A percentile compares a stretch with the other conserved stretches of the same genome.
Conservation (phyloP, 2,113 vertebrate genomes). For the Rhineura floridana region DNA sequence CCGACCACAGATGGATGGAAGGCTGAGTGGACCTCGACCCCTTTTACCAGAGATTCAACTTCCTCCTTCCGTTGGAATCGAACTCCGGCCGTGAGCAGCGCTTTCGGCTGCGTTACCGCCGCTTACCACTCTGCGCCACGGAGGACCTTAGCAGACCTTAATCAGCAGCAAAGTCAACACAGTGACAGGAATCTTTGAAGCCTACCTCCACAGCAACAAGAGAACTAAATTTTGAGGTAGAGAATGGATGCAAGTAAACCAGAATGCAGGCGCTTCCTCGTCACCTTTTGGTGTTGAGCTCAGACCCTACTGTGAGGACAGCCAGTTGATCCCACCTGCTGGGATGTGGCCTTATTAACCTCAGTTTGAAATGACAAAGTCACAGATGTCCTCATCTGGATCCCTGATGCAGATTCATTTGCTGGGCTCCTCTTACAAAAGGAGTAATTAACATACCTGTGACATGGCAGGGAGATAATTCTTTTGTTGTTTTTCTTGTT, state of each 20-base stretch:
- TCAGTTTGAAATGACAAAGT: neutral
- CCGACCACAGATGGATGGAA: too few species aligned
- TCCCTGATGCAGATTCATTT: neutral
- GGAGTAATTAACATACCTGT: neutral
- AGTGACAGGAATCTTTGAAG: neutral
- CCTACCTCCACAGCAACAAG: neutral
- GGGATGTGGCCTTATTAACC: neutral
- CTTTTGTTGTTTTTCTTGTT: neutral
- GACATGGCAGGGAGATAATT: too few species aligned
- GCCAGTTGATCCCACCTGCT: neutral
- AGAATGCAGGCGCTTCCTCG: neutral
- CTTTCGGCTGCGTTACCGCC: too few species aligned
- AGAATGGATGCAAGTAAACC: neutral
- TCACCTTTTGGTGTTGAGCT: neutral
- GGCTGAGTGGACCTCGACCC: too few species aligned
- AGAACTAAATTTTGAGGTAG: neutral
- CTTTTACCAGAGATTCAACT: too few species aligned
- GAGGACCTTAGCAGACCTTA: too few species aligned
- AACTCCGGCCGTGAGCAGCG: too few species aligned
- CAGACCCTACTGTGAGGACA: neutral
- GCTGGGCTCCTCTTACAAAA: neutral
- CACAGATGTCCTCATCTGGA: neutral
- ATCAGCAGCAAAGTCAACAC: neutral
- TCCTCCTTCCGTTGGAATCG: too few species aligned
- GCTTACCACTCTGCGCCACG: too few species aligned